Evolutionary conservation across 2,797 vertebrate genomes (phyloP).

Genomic region (Peromyscus eremicus): DNA sequence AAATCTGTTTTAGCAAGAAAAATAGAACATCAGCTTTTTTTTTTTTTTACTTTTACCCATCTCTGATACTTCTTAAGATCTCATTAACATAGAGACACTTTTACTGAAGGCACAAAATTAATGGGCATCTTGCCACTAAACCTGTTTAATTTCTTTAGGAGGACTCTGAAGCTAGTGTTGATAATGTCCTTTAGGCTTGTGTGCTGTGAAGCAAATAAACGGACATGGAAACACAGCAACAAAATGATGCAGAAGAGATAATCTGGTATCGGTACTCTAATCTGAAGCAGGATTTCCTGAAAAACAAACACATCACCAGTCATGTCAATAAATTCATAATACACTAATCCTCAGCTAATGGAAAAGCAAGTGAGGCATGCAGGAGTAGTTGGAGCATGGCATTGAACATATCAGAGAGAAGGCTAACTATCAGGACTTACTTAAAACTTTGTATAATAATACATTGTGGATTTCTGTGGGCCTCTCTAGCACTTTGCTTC

Average conservation of each 20-base stretch:
- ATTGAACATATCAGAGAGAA: not conserved
- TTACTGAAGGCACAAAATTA: conserved; percentile 14
- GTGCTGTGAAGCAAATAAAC: not conserved
- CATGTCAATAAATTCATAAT: not conserved
- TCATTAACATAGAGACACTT: not conserved
- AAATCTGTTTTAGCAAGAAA: not conserved
- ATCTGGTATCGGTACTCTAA: not conserved
- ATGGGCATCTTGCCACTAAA: not conserved
- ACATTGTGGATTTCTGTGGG: too few species aligned
- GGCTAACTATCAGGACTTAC: not conserved
- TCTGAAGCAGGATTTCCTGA: not conserved
- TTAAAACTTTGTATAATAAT: not conserved
- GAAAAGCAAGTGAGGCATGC: not conserved
- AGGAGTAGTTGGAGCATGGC: not conserved
- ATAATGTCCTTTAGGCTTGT: not conserved
- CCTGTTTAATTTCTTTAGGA: not conserved
- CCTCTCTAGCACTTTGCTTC: too few species aligned
- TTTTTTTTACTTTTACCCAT: not conserved
- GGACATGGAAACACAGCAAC: not conserved
- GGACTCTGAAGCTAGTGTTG: not conserved
- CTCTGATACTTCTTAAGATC: not conserved
- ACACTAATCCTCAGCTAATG: not conserved
- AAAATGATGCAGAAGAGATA: conserved; percentile 7
- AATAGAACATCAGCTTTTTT: not conserved
- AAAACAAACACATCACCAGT: conserved; percentile 25